A percentile compares a stretch with the other conserved stretches of the same genome.
Conservation (phyloP, 2,113 vertebrate species). For the Lycocorax pyrrhopterus region DNA sequence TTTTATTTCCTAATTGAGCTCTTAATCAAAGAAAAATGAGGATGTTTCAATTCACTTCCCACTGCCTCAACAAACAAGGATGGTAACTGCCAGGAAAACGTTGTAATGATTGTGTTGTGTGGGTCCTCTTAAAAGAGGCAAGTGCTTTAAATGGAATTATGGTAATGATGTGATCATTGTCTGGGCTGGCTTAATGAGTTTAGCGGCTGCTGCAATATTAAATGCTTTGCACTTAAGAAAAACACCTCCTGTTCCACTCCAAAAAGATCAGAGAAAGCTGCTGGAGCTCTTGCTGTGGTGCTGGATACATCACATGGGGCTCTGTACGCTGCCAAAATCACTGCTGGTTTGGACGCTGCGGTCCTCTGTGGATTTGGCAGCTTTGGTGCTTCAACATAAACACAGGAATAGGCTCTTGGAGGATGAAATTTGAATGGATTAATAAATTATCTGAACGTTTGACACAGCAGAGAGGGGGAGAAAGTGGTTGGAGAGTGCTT, state of each 20-base stretch:
- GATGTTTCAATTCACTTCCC: background rate
- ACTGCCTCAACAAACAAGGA: background rate
- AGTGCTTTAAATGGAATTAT: conserved; percentile 35
- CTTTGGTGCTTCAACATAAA: background rate
- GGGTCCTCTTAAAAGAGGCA: background rate
- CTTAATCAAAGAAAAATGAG: background rate
- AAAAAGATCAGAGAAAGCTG: background rate
- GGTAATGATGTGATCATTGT: conserved; percentile 37
- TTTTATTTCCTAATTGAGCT: background rate
- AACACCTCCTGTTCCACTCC: background rate
- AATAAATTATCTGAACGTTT: background rate
- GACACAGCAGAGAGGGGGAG: background rate
- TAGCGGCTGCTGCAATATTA: background rate
- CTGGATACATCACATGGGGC: background rate
- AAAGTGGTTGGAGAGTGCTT: background rate
- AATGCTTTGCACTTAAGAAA: conserved; percentile 25
- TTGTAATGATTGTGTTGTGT: background rate
- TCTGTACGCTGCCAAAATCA: background rate
- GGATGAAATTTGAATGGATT: background rate
- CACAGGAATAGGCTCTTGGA: background rate
- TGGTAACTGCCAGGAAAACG: background rate
- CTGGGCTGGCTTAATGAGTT: conserved; percentile 31
- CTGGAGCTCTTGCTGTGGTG: background rate
- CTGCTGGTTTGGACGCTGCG: background rate
- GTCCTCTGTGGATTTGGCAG: background rate